Conservation (phyloP, 1,140 invertebrate species). For the Trichoplusia ni region DNA sequence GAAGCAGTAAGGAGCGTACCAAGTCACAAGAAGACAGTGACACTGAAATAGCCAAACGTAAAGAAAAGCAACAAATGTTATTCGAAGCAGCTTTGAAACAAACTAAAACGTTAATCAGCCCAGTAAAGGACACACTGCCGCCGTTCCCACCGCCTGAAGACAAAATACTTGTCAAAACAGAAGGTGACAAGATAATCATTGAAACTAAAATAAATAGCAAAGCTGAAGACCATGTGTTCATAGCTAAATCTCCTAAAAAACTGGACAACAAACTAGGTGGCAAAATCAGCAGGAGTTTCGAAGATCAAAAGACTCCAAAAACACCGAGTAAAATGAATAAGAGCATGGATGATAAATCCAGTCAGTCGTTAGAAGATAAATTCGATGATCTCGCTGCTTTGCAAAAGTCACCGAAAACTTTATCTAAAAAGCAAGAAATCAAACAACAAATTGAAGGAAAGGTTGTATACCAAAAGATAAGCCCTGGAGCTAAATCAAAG, state of each 20-base stretch:
- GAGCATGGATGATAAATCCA: conserved; percentile 83
- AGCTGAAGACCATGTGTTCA: conserved; percentile 85
- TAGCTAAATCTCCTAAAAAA: conserved; percentile 86
- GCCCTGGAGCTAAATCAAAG: conserved; percentile 82
- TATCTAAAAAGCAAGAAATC: conserved; percentile 83
- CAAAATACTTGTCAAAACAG: conserved; percentile 84
- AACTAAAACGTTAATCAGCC: conserved; percentile 86
- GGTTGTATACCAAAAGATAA: conserved; percentile 81
- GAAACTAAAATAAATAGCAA: conserved; percentile 84
- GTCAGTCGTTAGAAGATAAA: conserved; percentile 83
- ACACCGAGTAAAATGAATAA: conserved; percentile 81
- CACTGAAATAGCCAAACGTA: conserved; percentile 85
- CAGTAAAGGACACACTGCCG: conserved; percentile 85
- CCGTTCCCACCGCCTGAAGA: conserved; percentile 86
- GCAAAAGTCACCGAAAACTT: conserved; percentile 83
- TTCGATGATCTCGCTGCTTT: conserved; percentile 81
- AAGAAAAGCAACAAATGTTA: conserved; percentile 86
- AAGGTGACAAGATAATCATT: conserved; percentile 85
- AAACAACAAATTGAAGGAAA: conserved; percentile 84
- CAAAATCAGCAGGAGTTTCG: conserved; percentile 86
- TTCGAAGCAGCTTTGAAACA: conserved; percentile 87
- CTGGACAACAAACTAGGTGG: conserved; percentile 84
- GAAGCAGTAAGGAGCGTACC: conserved; percentile 84
- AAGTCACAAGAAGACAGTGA: conserved; percentile 87
- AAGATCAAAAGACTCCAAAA: conserved; percentile 82